Evolutionary conservation across 2,888 invertebrate genomes (phyloP), one percentile per base, ranked within the genome.

Genomic region (Archips xylosteana): DNA sequence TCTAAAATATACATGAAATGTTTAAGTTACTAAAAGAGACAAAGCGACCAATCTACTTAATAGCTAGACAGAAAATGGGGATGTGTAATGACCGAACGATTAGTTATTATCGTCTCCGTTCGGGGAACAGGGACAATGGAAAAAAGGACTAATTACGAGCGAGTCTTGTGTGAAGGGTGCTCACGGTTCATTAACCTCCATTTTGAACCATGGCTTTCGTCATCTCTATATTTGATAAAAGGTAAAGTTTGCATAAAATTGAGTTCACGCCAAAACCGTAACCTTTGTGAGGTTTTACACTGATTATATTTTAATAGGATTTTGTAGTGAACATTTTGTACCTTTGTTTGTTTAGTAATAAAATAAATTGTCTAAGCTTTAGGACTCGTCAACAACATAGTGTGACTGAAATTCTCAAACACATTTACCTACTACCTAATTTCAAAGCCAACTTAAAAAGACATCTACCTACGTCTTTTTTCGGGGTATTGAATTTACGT

Each of bases 101-200:
- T 87, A 86, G 81, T 81, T 82, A 81, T 87, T 85, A 89, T 87
- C 87, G 88, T 87, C 84, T 86, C 83, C 78, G 83, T 87, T 89
- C 87, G 76, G 77, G 84, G 87, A 88, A 86, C 82, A 78, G 87
- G 83, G 84, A 90, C 88, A 89, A 91, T 89, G 87, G 85, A 85
- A 79, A 84, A 84, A 88, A 89, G 85, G 79, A 78, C 82, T 87
- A 91, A 89, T 90, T 88, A 70, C 60, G 66, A 45, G 89, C 83
- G 79, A 81, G 79, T 83, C 82, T 81, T 82, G 80, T 82, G 80
- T 79, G 79, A 80, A 79, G 59, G 70, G 77, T 83, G 82, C 82
- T 83, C 78, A 84, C 78, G 81, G 90, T 87, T 87, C 87, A 81
- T 78, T 85, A 78, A 83, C 84, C 82, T 81, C 78, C 77, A 77